Base-by-base conservation (phyloP, 2,888 invertebrate genomes). In the Clostera curtula region DNA sequence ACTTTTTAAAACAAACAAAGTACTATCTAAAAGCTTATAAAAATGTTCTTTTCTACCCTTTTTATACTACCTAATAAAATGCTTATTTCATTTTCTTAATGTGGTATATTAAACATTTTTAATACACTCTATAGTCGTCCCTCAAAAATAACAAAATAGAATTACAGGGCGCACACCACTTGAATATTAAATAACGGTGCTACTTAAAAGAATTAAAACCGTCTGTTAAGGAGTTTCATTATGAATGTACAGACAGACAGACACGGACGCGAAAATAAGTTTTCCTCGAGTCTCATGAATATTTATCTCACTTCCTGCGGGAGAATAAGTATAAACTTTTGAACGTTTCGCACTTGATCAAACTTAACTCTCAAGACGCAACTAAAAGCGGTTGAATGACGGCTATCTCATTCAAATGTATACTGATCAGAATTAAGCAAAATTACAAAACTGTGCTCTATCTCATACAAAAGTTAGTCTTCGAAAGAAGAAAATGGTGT, bases 291-390 rank as follows among this genome's bases (percentile, higher is more conserved):
- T 48, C 74, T 77, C 76, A 79, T 82, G 80, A 82, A 80, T 82
- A 82, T 82, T 82, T 77, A 82, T 80, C 69, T 69, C 62, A 49
- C 52, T 62, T 70, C 67, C 71, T 66, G 63, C 50, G 68, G 76
- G 67, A 31, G 42, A 47, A 46, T 49, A 57, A 70, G 62, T 66
- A 58, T 58, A 69, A 79, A 80, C 72, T 82, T 76, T 66, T 65
- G 62, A 72, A 69, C 66, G 68, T 71, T 72, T 76, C 71, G 65
- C 72, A 77, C 75, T 79, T 75, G 75, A 79, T 80, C 76, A 75
- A 77, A 80, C 73, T 79, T 80, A 64, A 67, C 59, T 72, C 58
- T 71, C 68, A 67, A 62, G 56, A 52, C n/a, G n/a, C 50, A 53
- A 58, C 53, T 51, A 30, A 29, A 55, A 53, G 52, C 54, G 47